Conservation (phyloP, 2,113 vertebrate species). For the Anoplopoma fimbria region DNA sequence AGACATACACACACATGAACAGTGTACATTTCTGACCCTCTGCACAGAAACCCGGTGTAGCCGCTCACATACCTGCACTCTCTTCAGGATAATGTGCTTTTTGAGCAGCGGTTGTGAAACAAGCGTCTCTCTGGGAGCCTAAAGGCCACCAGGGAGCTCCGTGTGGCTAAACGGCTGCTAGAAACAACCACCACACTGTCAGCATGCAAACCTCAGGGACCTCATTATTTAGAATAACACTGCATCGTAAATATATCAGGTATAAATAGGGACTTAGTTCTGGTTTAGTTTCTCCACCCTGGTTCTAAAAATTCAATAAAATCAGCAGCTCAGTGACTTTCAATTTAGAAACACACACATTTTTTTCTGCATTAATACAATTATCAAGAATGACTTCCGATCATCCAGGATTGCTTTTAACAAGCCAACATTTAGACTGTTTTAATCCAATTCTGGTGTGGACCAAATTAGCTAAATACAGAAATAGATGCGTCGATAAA, state of each 20-base stretch:
- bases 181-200: slow-evolving; percentile 56
- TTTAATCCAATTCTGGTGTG: no score
- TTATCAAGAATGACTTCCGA: no score
- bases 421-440: no score
- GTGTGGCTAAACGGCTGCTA: slow-evolving; percentile 44
- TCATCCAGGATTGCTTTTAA: no score
- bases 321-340: no score
- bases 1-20: background rate
- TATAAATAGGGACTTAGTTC: slow-evolving; percentile 44
- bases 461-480: no score
- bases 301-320: no score
- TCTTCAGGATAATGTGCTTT: slow-evolving; percentile 19
- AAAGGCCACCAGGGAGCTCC: slow-evolving; percentile 46
- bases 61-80: background rate
- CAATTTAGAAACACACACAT: no score
- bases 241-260: slow-evolving; percentile 58
- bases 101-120: slow-evolving; percentile 21
- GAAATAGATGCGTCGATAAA: no score
- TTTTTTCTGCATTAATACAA: no score
- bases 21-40: no score
- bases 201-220: slow-evolving; percentile 66
- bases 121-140: slow-evolving; percentile 15
- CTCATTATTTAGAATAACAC: slow-evolving; percentile 65
- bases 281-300: slow-evolving; percentile 37
- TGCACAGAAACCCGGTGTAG: no score